A percentile compares a stretch with the other conserved stretches of the same genome.
phyloP scores from a whole-genome alignment of 2,797 vertebrate genomes.

The Heteromormyrus szaboi region DNA sequence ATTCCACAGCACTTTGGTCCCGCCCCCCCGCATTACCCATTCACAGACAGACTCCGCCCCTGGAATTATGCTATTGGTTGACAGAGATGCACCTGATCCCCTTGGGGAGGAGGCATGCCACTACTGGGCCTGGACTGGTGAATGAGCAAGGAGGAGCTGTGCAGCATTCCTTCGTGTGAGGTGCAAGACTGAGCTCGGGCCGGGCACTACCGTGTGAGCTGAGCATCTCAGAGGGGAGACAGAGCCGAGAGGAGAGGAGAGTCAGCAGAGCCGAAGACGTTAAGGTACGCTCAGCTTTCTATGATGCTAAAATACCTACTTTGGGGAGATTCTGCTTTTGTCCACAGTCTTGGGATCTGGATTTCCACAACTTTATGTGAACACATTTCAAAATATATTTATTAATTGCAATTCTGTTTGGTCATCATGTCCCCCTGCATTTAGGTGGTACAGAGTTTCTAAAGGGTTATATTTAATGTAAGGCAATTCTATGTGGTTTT shows the following conservation, averaged over 20 bases:
- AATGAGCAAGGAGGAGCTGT: background rate
- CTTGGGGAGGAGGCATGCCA: background rate
- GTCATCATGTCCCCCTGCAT: background rate
- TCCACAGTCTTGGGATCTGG: background rate
- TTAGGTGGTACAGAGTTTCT: background rate
- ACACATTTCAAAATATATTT: background rate
- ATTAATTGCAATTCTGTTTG: background rate
- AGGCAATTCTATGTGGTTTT: background rate
- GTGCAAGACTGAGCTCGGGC: background rate
- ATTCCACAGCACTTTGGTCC: background rate
- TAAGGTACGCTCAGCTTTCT: background rate
- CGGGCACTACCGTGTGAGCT: background rate
- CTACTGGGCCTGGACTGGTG: background rate
- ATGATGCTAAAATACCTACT: background rate
- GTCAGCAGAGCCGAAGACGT: background rate
- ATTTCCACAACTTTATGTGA: background rate
- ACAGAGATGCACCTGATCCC: background rate
- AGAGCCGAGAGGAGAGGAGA: background rate
- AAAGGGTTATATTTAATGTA: background rate
- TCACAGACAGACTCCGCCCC: background rate
- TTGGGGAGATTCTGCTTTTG: background rate
- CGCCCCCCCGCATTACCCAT: background rate
- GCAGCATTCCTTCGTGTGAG: background rate
- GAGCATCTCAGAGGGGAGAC: background rate
- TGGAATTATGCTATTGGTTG: background rate